These are phyloP conservation scores for Druceiella hillmani DNA, from an alignment of 2,888 invertebrate species.

Conservation along the genomic window DNA sequence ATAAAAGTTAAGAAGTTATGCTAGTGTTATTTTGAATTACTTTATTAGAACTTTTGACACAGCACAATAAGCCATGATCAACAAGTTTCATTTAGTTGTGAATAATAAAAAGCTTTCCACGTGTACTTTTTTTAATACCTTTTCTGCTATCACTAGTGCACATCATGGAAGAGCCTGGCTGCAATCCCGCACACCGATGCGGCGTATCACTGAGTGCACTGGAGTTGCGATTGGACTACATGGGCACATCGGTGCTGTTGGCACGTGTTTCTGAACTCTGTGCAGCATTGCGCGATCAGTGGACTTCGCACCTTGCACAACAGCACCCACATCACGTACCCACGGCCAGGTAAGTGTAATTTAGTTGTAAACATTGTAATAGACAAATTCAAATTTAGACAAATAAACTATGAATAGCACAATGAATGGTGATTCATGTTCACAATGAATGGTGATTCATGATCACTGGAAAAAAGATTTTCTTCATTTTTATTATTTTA, in stretches of 20 bases:
- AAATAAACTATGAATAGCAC: too few relatives aligned
- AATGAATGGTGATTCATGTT: too few relatives aligned
- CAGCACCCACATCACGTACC: constrained; percentile 1
- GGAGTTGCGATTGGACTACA: constrained; percentile 92
- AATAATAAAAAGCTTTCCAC: too few relatives aligned
- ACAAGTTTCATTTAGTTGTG: too few relatives aligned
- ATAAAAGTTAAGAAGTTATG: too few relatives aligned
- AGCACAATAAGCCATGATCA: too few relatives aligned
- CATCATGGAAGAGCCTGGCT: constrained; percentile 84
- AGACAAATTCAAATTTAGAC: constrained; percentile 4
- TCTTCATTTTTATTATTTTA: too few relatives aligned
- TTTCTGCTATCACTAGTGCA: constrained; percentile 58
- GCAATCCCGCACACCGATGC: constrained; percentile 83
- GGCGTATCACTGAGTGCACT: constrained; percentile 78
- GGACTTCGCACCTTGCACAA: constrained; percentile 39
- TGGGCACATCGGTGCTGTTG: constrained; percentile 96
- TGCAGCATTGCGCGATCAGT: constrained; percentile 80
- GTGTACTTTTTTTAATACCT: too few relatives aligned
- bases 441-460: too few relatives aligned
- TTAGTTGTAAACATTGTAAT: background rate
- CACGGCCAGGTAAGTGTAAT: constrained; percentile 5
- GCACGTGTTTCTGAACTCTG: constrained; percentile 78
- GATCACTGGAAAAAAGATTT: too few relatives aligned
- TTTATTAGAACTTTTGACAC: too few relatives aligned
- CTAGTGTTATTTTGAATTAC: too few relatives aligned